phyloP scores from a whole-genome alignment of 1,140 invertebrate species.

The Drosophila littoralis region DNA sequence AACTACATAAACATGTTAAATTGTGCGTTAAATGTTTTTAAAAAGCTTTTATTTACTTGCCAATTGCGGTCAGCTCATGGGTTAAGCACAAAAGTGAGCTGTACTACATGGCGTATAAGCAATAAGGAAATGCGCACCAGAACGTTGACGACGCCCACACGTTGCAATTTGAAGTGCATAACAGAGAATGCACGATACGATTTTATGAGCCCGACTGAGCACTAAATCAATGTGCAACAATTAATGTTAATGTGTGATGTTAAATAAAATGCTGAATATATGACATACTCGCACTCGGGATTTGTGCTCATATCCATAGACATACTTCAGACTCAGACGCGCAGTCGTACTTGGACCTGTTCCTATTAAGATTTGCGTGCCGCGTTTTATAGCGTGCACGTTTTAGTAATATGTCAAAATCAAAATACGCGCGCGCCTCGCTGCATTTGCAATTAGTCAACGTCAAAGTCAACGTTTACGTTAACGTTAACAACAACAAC shows the following conservation, averaged over 20 bases:
- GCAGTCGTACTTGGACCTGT: constrained; percentile 47
- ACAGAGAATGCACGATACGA: constrained; percentile 48
- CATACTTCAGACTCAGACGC: not conserved
- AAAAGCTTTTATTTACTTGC: too few relatives aligned
- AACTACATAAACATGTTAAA: too few relatives aligned
- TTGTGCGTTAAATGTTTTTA: too few relatives aligned
- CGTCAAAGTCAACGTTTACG: constrained; percentile 40
- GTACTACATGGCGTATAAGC: constrained; percentile 65
- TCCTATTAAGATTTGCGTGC: constrained; percentile 57
- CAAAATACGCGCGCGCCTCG: constrained; percentile 54
- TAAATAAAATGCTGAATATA: constrained; percentile 71
- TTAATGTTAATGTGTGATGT: constrained; percentile 55
- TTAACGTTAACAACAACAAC: constrained; percentile 30
- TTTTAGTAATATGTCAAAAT: constrained; percentile 82
- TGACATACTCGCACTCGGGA: constrained; percentile 13
- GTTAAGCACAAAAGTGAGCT: constrained; percentile 3
- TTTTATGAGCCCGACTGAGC: constrained; percentile 42
- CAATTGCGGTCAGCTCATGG: constrained; percentile 1
- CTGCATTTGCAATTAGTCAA: constrained; percentile 75
- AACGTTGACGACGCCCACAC: constrained; percentile 50
- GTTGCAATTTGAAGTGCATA: constrained; percentile 47
- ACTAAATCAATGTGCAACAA: constrained; percentile 72
- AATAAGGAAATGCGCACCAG: constrained; percentile 70
- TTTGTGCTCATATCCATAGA: not conserved
- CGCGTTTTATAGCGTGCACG: constrained; percentile 66